Evolutionary conservation across 2,113 vertebrate genomes (phyloP), one percentile per base, ranked within the genome.

Genomic region (Artemisiospiza belli): DNA sequence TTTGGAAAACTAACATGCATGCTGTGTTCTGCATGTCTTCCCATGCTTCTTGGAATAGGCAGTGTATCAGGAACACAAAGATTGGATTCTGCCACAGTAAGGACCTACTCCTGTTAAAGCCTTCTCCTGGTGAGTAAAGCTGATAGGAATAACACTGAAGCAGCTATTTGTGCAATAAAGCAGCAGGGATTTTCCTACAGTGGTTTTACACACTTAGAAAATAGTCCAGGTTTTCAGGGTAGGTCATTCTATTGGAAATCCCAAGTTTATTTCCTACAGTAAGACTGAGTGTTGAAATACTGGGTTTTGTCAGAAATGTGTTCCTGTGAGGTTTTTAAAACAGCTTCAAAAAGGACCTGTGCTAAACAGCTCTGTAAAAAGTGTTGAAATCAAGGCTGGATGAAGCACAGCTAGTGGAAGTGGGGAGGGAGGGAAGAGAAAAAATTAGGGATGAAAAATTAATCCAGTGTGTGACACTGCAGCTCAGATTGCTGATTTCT

Each of bases 31-130:
- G 99, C 99, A 99, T 97, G 98, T 98, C 96, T 98, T 98, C 95
- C 93, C 84, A 39, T 97, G 92, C 92, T 95, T 97, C 97, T 93
- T 96, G 78, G 86, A 97, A 96, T 98, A 99, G 99, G 99, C 97
- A 98, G 96, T 98, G 98, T 98, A 97, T 98, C 98, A 97, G 98
- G 98, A 97, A 97, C 99, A 97, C 99, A 99, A 98, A 98, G 99
- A 98, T 97, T 99, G 99, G 99, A 99, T 96, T 98, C 99, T 91
- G 98, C 99, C 91, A 98, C 99, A 93, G 98, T 99, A 98, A 98
- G 99, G 98, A 99, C 99, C 95, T 99, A 99, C 98, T 99, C 99
- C 97, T 99, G 99, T 98, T 99, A 98, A 99, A 97, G 97, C 94
- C 94, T 72, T 96, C 96, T 96, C 85, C 74, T 90, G 98, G 98